Evolutionary conservation across 2,888 invertebrate species (phyloP).

Genomic region (Alviniconcha strummeri): DNA sequence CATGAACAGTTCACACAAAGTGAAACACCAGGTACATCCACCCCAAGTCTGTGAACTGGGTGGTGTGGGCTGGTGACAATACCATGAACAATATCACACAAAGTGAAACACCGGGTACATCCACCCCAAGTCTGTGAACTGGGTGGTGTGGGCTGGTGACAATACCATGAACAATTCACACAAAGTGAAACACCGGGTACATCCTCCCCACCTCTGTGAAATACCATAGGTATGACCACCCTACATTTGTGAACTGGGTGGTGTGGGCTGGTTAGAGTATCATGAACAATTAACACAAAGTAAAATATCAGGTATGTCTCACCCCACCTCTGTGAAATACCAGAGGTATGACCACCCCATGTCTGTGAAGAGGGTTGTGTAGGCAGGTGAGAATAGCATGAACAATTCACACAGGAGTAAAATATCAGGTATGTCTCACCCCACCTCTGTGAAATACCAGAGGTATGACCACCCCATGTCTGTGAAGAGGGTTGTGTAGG

Average conservation of each 20-base stretch:
- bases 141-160: conserved; percentile 71
- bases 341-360: too few relatives aligned
- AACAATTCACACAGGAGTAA: too few relatives aligned
- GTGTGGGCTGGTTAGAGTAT: too few relatives aligned
- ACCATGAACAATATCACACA: conserved; percentile 23
- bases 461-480: conserved; percentile 70
- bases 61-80: conserved; percentile 69
- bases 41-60: conserved; percentile 69
- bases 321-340: too few relatives aligned
- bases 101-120: conserved; percentile 53
- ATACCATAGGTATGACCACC: too few relatives aligned
- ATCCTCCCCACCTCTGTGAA: too few relatives aligned
- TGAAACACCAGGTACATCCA: conserved; percentile 65
- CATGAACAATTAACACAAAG: too few relatives aligned
- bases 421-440: conserved; percentile 56
- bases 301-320: conserved; percentile 53
- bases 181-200: background rate
- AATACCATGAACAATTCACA: conserved; percentile 23
- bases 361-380: too few relatives aligned
- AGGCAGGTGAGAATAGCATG: too few relatives aligned
- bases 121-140: conserved; percentile 71
- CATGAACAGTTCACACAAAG: too few relatives aligned
- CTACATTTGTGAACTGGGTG: too few relatives aligned
- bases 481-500: conserved; percentile 72
- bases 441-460: conserved; percentile 66